These are phyloP conservation scores for Chelonia mydas DNA, from an alignment of 2,797 vertebrate species.

Conservation along the genomic window DNA sequence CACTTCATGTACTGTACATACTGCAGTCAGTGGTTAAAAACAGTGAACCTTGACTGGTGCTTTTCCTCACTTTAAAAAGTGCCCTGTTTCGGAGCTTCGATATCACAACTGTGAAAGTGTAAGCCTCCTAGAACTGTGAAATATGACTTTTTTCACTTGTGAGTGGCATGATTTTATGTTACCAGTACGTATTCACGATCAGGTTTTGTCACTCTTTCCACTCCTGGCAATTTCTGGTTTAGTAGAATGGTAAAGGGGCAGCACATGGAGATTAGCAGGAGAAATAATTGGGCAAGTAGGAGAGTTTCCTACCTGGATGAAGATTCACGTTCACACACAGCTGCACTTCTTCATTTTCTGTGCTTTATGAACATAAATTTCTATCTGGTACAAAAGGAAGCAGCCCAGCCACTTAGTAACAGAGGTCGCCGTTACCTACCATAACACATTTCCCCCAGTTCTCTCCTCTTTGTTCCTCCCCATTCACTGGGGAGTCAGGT, in stretches of 20 bases:
- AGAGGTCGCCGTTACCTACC: rapidly evolving
- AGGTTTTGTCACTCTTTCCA: background rate
- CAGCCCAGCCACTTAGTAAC: background rate
- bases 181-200: background rate
- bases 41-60: background rate
- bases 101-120: background rate
- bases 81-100: background rate
- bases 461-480: constrained; percentile 12
- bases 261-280: background rate
- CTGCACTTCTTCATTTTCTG: background rate
- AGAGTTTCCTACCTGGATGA: background rate
- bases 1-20: background rate
- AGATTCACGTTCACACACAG: background rate
- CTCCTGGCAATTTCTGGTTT: background rate
- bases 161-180: background rate
- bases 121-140: background rate
- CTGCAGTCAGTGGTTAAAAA: background rate
- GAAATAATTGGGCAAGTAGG: background rate
- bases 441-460: background rate
- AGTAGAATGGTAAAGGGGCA: background rate
- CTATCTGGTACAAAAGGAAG: constrained; percentile 28
- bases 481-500: background rate
- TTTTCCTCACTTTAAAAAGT: background rate
- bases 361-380: background rate
- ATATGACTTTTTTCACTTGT: background rate